Evolutionary conservation across 1,140 invertebrate species (phyloP).

Genomic region (Neotoxoptera formosana): DNA sequence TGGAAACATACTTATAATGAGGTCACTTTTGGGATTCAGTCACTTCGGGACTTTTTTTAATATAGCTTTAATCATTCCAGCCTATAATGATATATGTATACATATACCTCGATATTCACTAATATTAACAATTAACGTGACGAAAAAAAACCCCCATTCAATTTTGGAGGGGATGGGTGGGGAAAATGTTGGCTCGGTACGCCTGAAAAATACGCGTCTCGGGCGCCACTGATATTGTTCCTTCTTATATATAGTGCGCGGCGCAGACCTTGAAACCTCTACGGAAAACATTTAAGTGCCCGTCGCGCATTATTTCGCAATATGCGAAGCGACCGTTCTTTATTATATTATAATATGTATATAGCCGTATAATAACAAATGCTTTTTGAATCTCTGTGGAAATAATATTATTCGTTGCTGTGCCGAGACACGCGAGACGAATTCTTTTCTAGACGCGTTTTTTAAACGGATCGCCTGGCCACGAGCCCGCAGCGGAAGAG

Average conservation of each 20-base stretch:
- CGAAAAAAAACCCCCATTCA: too few species aligned
- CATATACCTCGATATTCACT: too few species aligned
- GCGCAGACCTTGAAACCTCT: not conserved
- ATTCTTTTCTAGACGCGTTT: not conserved
- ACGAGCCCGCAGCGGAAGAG: not conserved
- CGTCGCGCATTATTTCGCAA: not conserved
- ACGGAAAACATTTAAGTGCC: constrained; percentile 1
- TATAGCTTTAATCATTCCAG: too few species aligned
- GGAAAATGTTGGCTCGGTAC: too few species aligned
- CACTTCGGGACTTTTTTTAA: too few species aligned
- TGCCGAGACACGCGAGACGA: not conserved
- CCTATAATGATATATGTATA: too few species aligned
- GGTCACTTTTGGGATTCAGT: too few species aligned
- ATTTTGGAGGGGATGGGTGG: too few species aligned
- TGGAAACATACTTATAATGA: too few species aligned
- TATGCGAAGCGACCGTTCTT: not conserved
- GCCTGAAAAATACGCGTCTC: too few species aligned
- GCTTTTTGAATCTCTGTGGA: not conserved
- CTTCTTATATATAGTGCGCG: not conserved
- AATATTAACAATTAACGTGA: too few species aligned
- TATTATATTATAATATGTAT: too few species aligned
- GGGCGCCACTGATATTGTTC: not conserved
- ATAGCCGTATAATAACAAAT: not conserved
- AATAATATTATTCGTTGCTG: not conserved
- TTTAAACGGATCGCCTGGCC: not conserved